phyloP scores from a whole-genome alignment of 2,113 vertebrate genomes.

The Callocephalon fimbriatum region DNA sequence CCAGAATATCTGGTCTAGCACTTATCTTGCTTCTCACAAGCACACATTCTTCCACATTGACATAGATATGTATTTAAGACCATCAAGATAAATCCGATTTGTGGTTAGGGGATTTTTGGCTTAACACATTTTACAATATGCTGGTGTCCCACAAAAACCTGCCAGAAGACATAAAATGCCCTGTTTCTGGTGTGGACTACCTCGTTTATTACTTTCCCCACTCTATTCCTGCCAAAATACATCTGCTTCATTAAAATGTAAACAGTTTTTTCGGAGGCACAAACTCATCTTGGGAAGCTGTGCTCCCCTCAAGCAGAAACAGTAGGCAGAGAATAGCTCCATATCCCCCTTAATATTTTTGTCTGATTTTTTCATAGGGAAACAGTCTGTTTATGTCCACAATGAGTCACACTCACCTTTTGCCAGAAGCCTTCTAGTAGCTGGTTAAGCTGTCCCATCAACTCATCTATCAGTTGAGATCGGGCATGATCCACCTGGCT shows the following conservation, averaged over 20 bases:
- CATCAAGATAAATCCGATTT: slow-evolving; percentile 13
- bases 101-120: neutral
- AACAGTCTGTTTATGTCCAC: neutral
- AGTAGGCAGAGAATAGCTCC: neutral
- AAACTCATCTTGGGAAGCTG: neutral
- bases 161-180: neutral
- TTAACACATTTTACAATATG: slow-evolving; percentile 12
- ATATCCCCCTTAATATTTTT: neutral
- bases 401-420: slow-evolving; percentile 69
- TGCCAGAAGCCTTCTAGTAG: slow-evolving; percentile 72
- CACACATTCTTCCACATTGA: slow-evolving; percentile 7
- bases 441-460: slow-evolving; percentile 75
- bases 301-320: neutral
- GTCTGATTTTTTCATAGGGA: neutral
- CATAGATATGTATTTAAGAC: neutral
- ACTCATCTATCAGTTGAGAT: slow-evolving; percentile 79
- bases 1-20: neutral
- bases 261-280: neutral
- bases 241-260: neutral
- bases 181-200: neutral
- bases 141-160: neutral
- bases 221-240: neutral
- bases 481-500: slow-evolving; percentile 60
- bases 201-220: neutral
- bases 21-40: neutral